These are phyloP conservation scores for Falco berigora DNA, from an alignment of 2,797 vertebrate species.

Conservation along the genomic window DNA sequence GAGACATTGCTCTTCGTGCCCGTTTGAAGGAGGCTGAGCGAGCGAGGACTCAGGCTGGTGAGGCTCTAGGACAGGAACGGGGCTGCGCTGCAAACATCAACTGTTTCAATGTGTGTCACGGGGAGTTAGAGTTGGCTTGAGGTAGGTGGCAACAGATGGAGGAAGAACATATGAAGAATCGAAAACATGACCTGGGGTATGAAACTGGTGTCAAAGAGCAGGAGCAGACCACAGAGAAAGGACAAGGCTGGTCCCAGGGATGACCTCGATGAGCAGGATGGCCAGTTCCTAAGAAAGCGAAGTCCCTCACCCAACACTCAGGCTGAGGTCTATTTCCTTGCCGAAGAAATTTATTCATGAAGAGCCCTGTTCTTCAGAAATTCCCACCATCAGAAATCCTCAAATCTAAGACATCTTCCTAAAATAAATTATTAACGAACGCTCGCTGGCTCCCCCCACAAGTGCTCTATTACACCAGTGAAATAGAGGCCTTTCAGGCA, in stretches of 20 bases:
- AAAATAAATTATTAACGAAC: constrained; percentile 55
- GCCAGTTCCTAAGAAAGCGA: not conserved
- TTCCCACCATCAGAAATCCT: constrained; percentile 9
- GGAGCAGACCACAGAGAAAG: not conserved
- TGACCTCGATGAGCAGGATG: not conserved
- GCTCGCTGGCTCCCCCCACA: constrained; percentile 5
- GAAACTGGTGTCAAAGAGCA: not conserved
- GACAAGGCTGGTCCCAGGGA: not conserved
- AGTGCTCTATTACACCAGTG: constrained; percentile 71
- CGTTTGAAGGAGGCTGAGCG: not conserved
- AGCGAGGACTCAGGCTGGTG: not conserved
- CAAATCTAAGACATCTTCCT: constrained; percentile 8
- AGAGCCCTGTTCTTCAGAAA: not conserved
- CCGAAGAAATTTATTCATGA: not conserved
- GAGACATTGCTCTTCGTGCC: not conserved
- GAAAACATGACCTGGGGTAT: not conserved
- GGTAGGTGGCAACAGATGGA: not conserved
- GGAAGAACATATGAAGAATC: not conserved
- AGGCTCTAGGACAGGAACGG: not conserved
- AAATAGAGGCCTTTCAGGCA: constrained; percentile 67
- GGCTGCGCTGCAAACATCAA: not conserved
- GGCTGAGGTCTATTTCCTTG: not conserved
- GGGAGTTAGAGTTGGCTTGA: not conserved
- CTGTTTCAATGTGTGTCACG: not conserved
- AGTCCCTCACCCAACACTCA: not conserved